Evolutionary conservation across 1,140 invertebrate species (phyloP).

Genomic region (Physella acuta): DNA sequence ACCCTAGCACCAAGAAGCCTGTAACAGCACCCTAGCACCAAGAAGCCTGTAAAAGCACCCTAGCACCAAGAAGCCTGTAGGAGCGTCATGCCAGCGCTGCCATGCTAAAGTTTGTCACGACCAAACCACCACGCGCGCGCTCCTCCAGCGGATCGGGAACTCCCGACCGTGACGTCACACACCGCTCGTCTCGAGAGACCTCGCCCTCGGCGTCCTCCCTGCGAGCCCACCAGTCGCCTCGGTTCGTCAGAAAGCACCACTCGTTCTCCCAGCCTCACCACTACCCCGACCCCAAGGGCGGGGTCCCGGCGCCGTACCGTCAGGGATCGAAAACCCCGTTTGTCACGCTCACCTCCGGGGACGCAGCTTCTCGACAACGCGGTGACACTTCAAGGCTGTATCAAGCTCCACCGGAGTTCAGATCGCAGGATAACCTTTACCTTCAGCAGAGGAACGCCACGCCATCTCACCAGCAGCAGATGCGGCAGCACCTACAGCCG

Average conservation of each 20-base stretch:
- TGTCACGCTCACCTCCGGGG: background rate
- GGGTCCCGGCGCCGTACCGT: background rate
- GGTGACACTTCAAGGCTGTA: background rate
- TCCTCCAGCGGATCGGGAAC: conserved; percentile 19
- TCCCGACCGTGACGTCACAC: conserved; percentile 6
- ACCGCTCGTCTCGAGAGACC: background rate
- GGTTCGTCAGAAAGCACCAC: background rate
- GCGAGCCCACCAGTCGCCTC: background rate
- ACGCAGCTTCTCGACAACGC: background rate
- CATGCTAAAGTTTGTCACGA: conserved; percentile 30
- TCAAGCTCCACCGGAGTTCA: background rate
- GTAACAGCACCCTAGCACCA: background rate
- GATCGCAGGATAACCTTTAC: background rate
- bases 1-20: background rate
- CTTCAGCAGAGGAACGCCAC: background rate
- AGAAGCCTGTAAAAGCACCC: background rate
- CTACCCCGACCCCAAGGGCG: background rate
- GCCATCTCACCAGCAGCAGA: background rate
- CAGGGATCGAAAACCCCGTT: too few relatives aligned
- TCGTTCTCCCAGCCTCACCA: conserved; percentile 5
- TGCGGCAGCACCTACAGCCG: background rate
- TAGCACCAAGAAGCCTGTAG: background rate
- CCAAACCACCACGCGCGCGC: conserved; percentile 25
- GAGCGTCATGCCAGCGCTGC: background rate
- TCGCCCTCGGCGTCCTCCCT: conserved; percentile 1